Evolutionary conservation across 2,797 vertebrate species (phyloP).

Genomic region (Sebastes jordani): DNA sequence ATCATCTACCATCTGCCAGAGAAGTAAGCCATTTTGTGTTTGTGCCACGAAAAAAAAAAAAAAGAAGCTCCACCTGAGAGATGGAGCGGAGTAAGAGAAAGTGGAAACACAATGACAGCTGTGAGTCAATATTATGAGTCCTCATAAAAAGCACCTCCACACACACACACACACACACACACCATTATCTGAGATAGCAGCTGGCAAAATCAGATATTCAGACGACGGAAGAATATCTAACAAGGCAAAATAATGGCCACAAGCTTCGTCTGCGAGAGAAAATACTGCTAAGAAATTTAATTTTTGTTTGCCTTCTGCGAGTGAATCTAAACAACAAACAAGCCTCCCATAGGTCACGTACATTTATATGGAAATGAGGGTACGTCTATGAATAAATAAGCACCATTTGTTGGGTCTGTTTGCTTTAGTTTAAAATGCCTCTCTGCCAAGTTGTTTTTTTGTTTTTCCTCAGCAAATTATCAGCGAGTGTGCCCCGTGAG

Average conservation of each 20-base stretch:
- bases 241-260: conserved; percentile 24
- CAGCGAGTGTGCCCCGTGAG: conserved; percentile 8
- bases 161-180: background rate
- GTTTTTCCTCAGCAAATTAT: conserved; percentile 41
- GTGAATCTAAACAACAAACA: conserved; percentile 56
- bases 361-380: conserved; percentile 75
- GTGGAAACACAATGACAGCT: conserved; percentile 50
- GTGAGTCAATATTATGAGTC: conserved; percentile 49
- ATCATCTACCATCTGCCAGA: conserved; percentile 47
- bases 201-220: conserved; percentile 49
- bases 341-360: conserved; percentile 52
- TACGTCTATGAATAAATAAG: conserved; percentile 64
- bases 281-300: conserved; percentile 45
- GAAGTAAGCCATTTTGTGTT: conserved; percentile 49
- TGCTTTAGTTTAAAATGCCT: conserved; percentile 49
- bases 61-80: conserved; percentile 36
- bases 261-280: background rate
- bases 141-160: background rate
- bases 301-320: conserved; percentile 57
- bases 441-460: conserved; percentile 33
- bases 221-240: conserved; percentile 32
- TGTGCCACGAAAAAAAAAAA: conserved; percentile 23
- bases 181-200: conserved; percentile 23
- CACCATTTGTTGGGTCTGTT: conserved; percentile 36
- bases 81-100: conserved; percentile 8